A percentile compares a stretch with the other conserved stretches of the same genome.
These are phyloP conservation scores for Enteromius unitaeniatus DNA, from an alignment of 2,797 vertebrate species.

Conservation along the genomic window DNA sequence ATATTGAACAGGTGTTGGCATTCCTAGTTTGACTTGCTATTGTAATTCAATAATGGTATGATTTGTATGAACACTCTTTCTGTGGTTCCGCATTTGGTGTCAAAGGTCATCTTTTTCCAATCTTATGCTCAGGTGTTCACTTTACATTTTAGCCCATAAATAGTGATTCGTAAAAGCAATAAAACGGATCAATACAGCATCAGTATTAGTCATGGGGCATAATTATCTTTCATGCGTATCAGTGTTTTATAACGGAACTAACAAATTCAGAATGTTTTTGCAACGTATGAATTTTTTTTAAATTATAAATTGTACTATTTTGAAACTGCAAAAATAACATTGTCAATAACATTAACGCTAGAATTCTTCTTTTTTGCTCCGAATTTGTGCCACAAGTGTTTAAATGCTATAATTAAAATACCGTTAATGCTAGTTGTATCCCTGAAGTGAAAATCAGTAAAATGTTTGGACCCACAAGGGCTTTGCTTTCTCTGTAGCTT, in stretches of 20 bases:
- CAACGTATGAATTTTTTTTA: no score
- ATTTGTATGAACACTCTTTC: conserved; percentile 17
- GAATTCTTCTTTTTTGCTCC: background rate
- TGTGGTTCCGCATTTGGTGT: conserved; percentile 7
- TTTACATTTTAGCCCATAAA: conserved; percentile 28
- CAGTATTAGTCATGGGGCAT: conserved; percentile 42
- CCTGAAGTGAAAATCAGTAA: background rate
- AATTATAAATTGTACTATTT: background rate
- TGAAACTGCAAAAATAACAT: background rate
- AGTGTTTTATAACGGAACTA: conserved; percentile 6
- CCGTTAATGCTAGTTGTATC: background rate
- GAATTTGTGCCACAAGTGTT: background rate
- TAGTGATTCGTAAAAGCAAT: conserved; percentile 33
- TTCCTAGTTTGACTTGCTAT: conserved; percentile 7
- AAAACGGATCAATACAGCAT: conserved; percentile 35
- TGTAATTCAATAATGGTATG: background rate
- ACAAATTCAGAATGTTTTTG: background rate
- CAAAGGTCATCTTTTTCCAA: conserved; percentile 28
- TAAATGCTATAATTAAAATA: background rate
- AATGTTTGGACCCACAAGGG: conserved; percentile 14
- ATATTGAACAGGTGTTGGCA: background rate
- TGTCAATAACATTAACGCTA: background rate
- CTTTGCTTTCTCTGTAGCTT: background rate
- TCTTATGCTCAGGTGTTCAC: conserved; percentile 14
- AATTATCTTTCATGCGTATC: background rate